phyloP scores from a whole-genome alignment of 92 coral and sea anemone genomes.

The Parazoanthus swiftii region DNA sequence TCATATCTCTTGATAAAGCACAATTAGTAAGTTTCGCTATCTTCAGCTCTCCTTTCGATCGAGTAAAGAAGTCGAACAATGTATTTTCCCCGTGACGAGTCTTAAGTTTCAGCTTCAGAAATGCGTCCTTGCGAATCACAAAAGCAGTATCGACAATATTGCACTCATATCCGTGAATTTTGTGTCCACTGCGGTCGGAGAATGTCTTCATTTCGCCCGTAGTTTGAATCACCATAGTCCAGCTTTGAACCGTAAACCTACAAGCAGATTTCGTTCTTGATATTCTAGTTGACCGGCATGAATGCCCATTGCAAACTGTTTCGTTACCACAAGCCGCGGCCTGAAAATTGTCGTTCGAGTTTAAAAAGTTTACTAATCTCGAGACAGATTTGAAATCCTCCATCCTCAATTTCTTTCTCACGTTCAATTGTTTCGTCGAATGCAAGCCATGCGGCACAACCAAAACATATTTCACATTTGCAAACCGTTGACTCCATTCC shows the following conservation, averaged over 20 bases:
- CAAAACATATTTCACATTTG: conserved; percentile 3
- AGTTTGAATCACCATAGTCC: conserved; percentile 34
- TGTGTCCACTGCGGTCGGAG: conserved; percentile 1
- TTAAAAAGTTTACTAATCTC: conserved; percentile 18
- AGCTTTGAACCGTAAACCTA: conserved; percentile 12
- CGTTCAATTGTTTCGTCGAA: neutral
- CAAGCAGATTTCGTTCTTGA: neutral
- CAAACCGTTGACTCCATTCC: conserved; percentile 33
- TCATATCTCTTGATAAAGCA: conserved; percentile 40
- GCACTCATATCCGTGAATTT: conserved; percentile 26
- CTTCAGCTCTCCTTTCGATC: conserved; percentile 27
- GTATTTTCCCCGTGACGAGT: conserved; percentile 38
- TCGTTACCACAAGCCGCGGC: conserved; percentile 28
- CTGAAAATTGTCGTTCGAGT: conserved; percentile 20
- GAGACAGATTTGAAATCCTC: conserved; percentile 30
- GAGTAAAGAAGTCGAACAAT: conserved; percentile 23
- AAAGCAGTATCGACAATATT: conserved; percentile 42
- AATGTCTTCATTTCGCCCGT: neutral
- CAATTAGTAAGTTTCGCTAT: conserved; percentile 25
- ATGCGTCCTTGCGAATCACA: conserved; percentile 30
- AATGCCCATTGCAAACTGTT: neutral
- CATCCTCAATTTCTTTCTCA: conserved; percentile 16
- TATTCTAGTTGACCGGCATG: neutral
- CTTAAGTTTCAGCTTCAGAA: conserved; percentile 29
- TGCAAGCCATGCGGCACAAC: conserved; percentile 39